Base-by-base conservation (phyloP, 2,888 invertebrate species). In the Emmelina monodactyla region DNA sequence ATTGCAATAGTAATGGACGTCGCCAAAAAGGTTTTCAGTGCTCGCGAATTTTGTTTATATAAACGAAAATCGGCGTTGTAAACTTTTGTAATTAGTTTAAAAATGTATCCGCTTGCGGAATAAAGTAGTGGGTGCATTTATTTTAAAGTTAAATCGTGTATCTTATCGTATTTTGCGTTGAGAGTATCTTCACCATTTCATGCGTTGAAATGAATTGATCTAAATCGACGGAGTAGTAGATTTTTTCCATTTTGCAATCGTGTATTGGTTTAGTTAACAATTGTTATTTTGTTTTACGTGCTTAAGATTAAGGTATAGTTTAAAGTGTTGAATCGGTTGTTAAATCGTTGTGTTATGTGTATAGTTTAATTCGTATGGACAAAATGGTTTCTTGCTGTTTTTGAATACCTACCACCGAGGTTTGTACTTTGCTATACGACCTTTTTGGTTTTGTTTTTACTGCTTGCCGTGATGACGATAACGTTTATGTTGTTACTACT, bases 1-100 rank as follows among this genome's bases (percentile, higher is more conserved):
- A 62, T 58, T 69, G 67, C 62, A 58, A 53, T 55, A 55, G 67
- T 62, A 75, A 79, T 79, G 79, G 79, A 78, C 79, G 79, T 79
- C 68, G 63, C 53, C 55, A 53, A 42, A 60, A 25, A 25, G 25
- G 60, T 65, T 60, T 64, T 60, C 56, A 57, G 55, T 60, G 55
- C 61, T 64, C 57, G 65, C 67, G 62, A 58, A 61, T 67, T 72
- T 76, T 79, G 79, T 79, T 79, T 79, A 78, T 75, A 79, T 73
- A 68, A 62, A 53, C 75, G 71, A 60, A 57, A 69, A 75, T 72
- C 72, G 65, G 62, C 66, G 56, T 59, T 55, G 53, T 61, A 78
- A 78, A 79, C 76, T 78, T 79, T 79, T 78, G 55, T 58, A 69
- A 69, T 60, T 57, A 69, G 59, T 75, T 73, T 73, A 59, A 68